Percentiles rank a stretch among this genome's conserved stretches.
Evolutionary conservation across 2,797 vertebrate species (phyloP).

Genomic region (Thamnophis elegans): DNA sequence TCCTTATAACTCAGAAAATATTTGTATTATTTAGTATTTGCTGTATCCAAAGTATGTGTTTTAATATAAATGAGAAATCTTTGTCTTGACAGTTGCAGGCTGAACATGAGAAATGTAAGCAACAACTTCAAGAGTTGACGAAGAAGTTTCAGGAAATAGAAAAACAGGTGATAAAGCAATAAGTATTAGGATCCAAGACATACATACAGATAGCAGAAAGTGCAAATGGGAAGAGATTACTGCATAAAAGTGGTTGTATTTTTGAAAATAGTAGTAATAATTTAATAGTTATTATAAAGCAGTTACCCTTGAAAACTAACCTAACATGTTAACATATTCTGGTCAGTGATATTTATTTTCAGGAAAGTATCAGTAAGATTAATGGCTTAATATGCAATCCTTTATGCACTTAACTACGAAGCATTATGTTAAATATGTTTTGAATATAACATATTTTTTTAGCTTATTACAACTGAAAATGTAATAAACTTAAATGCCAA

Average conservation of each 20-base stretch:
- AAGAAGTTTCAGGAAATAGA: constrained; percentile 86
- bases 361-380: neutral
- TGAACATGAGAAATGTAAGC: constrained; percentile 86
- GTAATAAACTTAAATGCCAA: neutral
- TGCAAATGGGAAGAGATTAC: neutral
- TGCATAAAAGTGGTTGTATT: neutral
- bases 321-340: neutral
- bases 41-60: neutral
- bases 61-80: constrained; percentile 37
- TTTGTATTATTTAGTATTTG: neutral
- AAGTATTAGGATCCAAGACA: neutral
- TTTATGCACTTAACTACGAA: neutral
- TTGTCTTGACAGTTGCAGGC: constrained; percentile 78
- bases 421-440: neutral
- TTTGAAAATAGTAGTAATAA: neutral
- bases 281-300: neutral
- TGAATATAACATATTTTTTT: neutral
- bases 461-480: neutral
- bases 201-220: neutral
- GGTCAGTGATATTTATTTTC: neutral
- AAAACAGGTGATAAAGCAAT: constrained; percentile 76
- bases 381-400: neutral
- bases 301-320: neutral
- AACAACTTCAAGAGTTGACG: constrained; percentile 84
- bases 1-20: neutral